These are phyloP conservation scores for Mythimna vitellina DNA, from an alignment of 2,888 invertebrate species.

Conservation along the genomic window DNA sequence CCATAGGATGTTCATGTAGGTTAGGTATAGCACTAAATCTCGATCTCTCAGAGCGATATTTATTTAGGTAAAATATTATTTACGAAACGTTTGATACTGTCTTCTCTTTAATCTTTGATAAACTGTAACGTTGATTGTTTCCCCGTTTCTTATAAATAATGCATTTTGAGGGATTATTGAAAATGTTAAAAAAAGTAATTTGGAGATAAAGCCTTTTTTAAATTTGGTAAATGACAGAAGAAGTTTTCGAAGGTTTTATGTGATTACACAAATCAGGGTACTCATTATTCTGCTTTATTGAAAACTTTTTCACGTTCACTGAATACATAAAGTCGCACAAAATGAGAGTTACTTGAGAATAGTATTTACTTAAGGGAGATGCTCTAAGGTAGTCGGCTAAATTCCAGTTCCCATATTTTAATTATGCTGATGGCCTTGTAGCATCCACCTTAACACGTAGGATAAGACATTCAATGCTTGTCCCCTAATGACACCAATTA, in stretches of 20 bases:
- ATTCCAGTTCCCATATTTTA: conserved; percentile 13
- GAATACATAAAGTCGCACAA: conserved; percentile 67
- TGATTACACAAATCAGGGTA: conserved; percentile 81
- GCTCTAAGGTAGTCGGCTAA: conserved; percentile 7
- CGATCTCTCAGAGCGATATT: conserved; percentile 61
- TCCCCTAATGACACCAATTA: conserved; percentile 83
- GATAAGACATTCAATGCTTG: conserved; percentile 73
- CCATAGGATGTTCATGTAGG: conserved; percentile 69
- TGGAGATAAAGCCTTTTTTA: conserved; percentile 59
- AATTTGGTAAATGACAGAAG: conserved; percentile 51
- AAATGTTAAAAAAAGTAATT: conserved; percentile 58
- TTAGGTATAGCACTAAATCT: conserved; percentile 53
- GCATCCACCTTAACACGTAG: conserved; percentile 53
- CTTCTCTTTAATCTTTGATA: conserved; percentile 66
- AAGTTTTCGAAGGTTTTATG: conserved; percentile 83
- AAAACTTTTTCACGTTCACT: conserved; percentile 57
- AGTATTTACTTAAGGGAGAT: conserved; percentile 47
- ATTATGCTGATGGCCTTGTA: conserved; percentile 10
- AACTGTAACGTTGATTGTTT: conserved; percentile 63
- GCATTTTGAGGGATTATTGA: conserved; percentile 66
- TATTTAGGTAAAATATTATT: conserved; percentile 60
- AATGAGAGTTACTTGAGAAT: conserved; percentile 62
- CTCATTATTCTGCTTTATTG: conserved; percentile 66
- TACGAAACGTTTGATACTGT: conserved; percentile 67
- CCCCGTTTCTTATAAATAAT: conserved; percentile 58